These are phyloP conservation scores for Mallotus villosus DNA, from an alignment of 2,797 vertebrate species.

Conservation along the genomic window DNA sequence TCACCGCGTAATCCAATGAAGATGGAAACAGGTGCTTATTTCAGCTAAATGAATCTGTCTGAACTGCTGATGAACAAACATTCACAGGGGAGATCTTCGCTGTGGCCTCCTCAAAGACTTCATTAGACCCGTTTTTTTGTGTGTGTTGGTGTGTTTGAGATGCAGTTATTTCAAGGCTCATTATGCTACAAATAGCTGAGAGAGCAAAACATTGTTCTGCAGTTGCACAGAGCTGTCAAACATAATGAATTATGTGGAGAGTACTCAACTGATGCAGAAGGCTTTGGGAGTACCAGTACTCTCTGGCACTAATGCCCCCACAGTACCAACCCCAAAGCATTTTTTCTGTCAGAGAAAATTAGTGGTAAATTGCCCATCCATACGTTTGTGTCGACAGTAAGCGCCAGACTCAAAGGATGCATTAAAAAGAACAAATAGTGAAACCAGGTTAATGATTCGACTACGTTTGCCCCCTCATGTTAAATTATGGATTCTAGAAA, in stretches of 20 bases:
- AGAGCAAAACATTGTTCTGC: slow-evolving; percentile 37
- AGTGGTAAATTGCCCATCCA: not conserved
- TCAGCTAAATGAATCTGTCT: slow-evolving; percentile 7
- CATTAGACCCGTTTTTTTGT: slow-evolving; percentile 15
- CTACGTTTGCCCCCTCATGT: not conserved
- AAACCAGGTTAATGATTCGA: too few species aligned
- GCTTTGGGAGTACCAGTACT: slow-evolving; percentile 19
- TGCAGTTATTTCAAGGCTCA: slow-evolving; percentile 45
- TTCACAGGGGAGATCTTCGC: slow-evolving; percentile 34
- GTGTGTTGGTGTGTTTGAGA: slow-evolving; percentile 30
- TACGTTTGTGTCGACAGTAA: not conserved
- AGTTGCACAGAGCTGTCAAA: slow-evolving; percentile 40
- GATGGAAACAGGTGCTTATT: too few species aligned
- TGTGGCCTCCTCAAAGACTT: slow-evolving; percentile 17
- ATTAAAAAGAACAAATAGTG: too few species aligned
- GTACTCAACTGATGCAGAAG: slow-evolving; percentile 26
- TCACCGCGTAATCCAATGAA: too few species aligned
- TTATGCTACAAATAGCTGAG: slow-evolving; percentile 43
- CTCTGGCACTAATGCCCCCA: not conserved
- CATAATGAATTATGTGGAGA: slow-evolving; percentile 42
- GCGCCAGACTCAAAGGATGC: too few species aligned
- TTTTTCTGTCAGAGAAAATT: not conserved
- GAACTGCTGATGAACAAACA: slow-evolving; percentile 26
- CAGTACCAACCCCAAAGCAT: not conserved
- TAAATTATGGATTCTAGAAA: not conserved